These are phyloP conservation scores for Chymomyza costata DNA, from an alignment of 1,140 invertebrate genomes.

Conservation along the genomic window DNA sequence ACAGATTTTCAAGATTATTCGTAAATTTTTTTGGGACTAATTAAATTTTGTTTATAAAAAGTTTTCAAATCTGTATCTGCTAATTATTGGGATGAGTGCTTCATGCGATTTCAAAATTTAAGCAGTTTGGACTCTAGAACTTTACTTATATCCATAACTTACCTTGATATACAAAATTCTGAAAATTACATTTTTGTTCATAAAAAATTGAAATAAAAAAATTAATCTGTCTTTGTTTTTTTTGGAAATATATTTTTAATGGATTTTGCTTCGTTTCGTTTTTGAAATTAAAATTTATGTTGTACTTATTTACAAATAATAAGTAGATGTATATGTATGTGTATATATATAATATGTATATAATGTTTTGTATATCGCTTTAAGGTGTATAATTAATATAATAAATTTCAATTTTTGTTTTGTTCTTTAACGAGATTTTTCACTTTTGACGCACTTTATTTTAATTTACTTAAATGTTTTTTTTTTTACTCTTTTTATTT, in stretches of 20 bases:
- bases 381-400: too few species aligned
- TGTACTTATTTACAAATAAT: conserved; percentile 6
- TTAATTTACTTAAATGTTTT: background rate
- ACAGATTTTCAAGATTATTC: too few species aligned
- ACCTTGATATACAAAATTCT: too few species aligned
- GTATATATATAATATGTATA: conserved; percentile 1
- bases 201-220: too few species aligned
- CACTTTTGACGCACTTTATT: background rate
- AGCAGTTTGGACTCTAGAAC: too few species aligned
- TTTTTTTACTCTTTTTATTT: conserved; percentile 1
- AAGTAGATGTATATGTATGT: background rate
- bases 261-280: conserved; percentile 5
- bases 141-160: too few species aligned
- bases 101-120: too few species aligned
- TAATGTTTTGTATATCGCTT: background rate
- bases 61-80: too few species aligned
- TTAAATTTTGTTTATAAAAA: too few species aligned
- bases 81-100: too few species aligned
- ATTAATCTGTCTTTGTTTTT: conserved; percentile 24
- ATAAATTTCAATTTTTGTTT: conserved; percentile 1
- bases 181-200: too few species aligned
- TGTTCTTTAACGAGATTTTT: background rate
- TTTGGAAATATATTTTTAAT: conserved; percentile 38
- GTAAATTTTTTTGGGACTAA: too few species aligned
- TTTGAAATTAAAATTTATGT: conserved; percentile 1